Evolutionary conservation across 2,113 vertebrate genomes (phyloP), one percentile per base, ranked within the genome.

Genomic region (Psammodynastes pulverulentus): DNA sequence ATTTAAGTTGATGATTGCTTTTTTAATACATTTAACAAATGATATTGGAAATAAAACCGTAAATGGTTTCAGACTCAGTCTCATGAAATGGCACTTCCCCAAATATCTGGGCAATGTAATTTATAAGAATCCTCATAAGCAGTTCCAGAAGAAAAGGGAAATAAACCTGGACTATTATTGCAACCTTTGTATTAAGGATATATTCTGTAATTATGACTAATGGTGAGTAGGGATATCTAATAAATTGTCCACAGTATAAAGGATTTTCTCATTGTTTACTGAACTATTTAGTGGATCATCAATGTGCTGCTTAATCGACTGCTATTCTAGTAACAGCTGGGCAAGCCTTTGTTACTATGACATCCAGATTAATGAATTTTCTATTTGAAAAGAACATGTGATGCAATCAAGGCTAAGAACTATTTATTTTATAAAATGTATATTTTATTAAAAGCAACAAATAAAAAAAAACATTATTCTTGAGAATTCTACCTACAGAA

Each of bases 331-430:
- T 95, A 94, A 95, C 94, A 95, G 95, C 96, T 96, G 72, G 34
- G 95, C 93, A 95, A 97, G 97, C 95, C 97, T 97, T 97, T 98
- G 97, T 98, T 97, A 97, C 98, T 94, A 94, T 98, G 97, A 97
- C 96, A 97, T 97, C 97, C 90, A 94, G 86, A 93, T 91, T 90
- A 91, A 54, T 92, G 93, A 94, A 94, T 94, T 90, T 95, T 89
- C 52, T 89, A 23, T 48, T 53, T 94, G 84, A 87, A 79, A 91
- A 93, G 23, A 21, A 84, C 0, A 0, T 17, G 9, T 0, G 52
- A 92, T 94, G 6, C 56, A 67, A 54, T 84, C 39, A 84, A 7
- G 84, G 53, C 89, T 91, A 91, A 53, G 54, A 92, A 34, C 62
- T 93, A 1, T 84, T 72, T 21, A 84, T 91, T 92, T 93, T 48